These are phyloP conservation scores for Drosophila orosa DNA, from an alignment of 1,140 invertebrate genomes.

Conservation along the genomic window DNA sequence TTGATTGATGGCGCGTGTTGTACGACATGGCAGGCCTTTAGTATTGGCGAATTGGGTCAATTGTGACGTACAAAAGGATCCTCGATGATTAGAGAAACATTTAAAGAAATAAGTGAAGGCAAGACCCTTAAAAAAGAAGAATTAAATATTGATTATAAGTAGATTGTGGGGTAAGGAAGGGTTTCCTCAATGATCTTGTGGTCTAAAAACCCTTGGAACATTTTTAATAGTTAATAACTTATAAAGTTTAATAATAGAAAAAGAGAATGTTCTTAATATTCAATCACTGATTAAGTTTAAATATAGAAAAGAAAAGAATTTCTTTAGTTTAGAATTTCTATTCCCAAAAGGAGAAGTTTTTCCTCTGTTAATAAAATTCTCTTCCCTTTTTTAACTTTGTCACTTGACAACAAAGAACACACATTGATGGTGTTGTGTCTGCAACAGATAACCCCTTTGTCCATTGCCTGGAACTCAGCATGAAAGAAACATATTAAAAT, in stretches of 20 bases:
- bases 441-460: constrained; percentile 79
- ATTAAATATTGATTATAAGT: too few relatives aligned
- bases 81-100: not conserved
- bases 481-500: constrained; percentile 9
- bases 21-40: constrained; percentile 17
- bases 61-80: constrained; percentile 50
- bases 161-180: too few relatives aligned
- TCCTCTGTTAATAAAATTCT: not conserved
- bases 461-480: constrained; percentile 18
- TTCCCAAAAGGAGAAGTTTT: too few relatives aligned
- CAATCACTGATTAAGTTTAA: too few relatives aligned
- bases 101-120: not conserved
- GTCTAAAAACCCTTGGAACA: too few relatives aligned
- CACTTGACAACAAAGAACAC: constrained; percentile 57
- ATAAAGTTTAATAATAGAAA: too few relatives aligned
- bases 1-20: constrained; percentile 74
- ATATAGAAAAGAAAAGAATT: too few relatives aligned
- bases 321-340: too few relatives aligned
- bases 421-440: constrained; percentile 47
- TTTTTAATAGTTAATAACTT: too few relatives aligned
- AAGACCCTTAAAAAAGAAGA: not conserved
- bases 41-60: constrained; percentile 56
- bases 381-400: not conserved
- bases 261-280: too few relatives aligned
- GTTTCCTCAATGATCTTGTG: too few relatives aligned